Evolutionary conservation across 2,888 invertebrate species (phyloP), one percentile per base, ranked within the genome.

Genomic region (Thereva unica): DNA sequence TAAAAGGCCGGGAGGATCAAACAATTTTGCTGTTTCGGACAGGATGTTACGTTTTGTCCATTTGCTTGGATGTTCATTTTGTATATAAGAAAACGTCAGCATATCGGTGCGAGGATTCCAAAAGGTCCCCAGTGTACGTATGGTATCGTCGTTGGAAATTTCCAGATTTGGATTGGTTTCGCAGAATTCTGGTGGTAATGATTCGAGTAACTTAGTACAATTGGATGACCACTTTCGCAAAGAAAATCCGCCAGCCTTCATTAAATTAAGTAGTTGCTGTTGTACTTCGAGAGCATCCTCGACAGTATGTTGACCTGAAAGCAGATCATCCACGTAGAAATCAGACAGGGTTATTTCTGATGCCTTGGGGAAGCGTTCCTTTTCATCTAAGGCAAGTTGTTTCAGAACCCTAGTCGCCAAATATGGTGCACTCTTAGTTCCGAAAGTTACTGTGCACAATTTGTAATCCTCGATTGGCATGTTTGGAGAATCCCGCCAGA

Each of bases 311-410:
- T 35, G 5, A 0, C 65, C 64, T 8, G 37, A 42, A 2, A 59
- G 2, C 1, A 59, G n/a, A 50, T 68, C 66, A 50, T 68, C 68
- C 8, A 68, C 47, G 41, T 66, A 68, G 42, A 52, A 66, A 44
- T 47, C 41, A 9, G 45, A 40, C n/a, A 42, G n/a, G n/a, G 3
- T 3, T 35, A 45, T 40, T 34, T 59, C 38, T 2, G 66, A 40
- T 1, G 70, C 72, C n/a, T 67, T 1, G 1, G 71, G 71, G 23
- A 23, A 45, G 3, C 34, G 23, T 1, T 41, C 34, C 37, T 57
- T 42, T 4, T 57, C 9, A 9, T 57, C 56, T 8, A n/a, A 4
- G 5, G 44, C 42, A n/a, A 57, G 8, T 10, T 44, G 42, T 35
- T 37, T 8, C 4, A 57, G 6, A 0, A 67, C 47, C 3, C 38